Conservation (phyloP, 2,888 invertebrate genomes). For the Iselma pallidipennis region DNA sequence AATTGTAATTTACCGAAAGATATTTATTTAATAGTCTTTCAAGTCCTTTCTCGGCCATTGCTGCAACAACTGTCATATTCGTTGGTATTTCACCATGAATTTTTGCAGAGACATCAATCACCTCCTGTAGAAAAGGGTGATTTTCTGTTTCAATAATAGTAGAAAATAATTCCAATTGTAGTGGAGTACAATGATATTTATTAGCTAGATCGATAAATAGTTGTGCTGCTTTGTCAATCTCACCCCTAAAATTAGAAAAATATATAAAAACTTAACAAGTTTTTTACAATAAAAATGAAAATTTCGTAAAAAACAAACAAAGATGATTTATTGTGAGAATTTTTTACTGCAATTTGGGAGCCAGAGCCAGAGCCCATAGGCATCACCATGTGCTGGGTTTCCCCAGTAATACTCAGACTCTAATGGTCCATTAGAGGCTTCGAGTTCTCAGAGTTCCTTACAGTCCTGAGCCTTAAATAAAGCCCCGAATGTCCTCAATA, state of each 20-base stretch:
- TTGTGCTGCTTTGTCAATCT: slow-evolving; percentile 60
- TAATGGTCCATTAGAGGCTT: too few species aligned
- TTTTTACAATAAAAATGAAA: too few species aligned
- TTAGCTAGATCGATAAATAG: slow-evolving; percentile 59
- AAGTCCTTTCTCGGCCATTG: slow-evolving; percentile 61
- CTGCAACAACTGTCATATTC: slow-evolving; percentile 59
- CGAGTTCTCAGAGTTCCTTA: too few species aligned
- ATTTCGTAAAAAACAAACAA: too few species aligned
- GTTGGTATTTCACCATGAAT: slow-evolving; percentile 56
- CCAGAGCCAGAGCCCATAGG: too few species aligned
- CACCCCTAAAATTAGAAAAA: slow-evolving; percentile 49
- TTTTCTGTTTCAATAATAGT: slow-evolving; percentile 51
- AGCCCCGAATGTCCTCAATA: too few species aligned
- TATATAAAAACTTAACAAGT: neutral
- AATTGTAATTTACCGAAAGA: slow-evolving; percentile 55
- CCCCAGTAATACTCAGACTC: too few species aligned
- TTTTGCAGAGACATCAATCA: slow-evolving; percentile 48
- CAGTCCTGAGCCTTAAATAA: too few species aligned
- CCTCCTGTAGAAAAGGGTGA: slow-evolving; percentile 50
- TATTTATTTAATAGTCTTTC: slow-evolving; percentile 59
- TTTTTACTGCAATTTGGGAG: too few species aligned
- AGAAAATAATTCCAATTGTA: slow-evolving; percentile 66
- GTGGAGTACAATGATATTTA: slow-evolving; percentile 64
- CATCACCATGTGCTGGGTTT: too few species aligned
- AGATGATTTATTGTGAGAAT: too few species aligned